Base-by-base conservation (phyloP, 2,888 invertebrate species). In the Sphaeridia pumilis region DNA sequence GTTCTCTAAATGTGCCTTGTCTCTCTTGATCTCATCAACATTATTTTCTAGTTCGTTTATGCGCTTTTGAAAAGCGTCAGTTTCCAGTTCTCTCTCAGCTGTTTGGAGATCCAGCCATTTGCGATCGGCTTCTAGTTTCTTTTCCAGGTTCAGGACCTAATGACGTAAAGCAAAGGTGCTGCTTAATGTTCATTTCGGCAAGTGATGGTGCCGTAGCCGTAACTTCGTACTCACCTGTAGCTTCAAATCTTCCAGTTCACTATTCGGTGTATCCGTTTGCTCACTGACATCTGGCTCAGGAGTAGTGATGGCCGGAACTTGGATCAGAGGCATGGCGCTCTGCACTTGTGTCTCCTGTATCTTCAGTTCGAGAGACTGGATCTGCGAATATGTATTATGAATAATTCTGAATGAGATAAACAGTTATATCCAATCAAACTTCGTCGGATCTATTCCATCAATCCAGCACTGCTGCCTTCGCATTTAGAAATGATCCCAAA, bases 21-120 rank as follows among this genome's bases (percentile, higher is more conserved):
- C 77, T 10, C 75, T 70, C 67, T 83, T 79, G 46, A 78, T 77
- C 41, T 78, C 79, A 57, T 78, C 76, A 31, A 85, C 67, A 55
- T 79, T 79, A 46, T 78, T 77, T 64, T 78, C 76, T 34, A 81
- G 68, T 54, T 73, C 72, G 21, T 72, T 70, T 36, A 87, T 78
- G 65, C 82, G 78, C 63, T 76, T 77, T 59, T 81, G 79, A 68
- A 82, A 85, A 65, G 92, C 90, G 70, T 92, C 92, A 49, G 89
- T 77, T 72, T 94, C 93, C 58, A 78, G 77, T 73, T 94, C 93
- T 53, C 92, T 77, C 72, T 94, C 94, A 43, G 74, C 73, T 7
- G 89, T 86, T 70, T 92, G 92, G 68, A 92, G 89, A 71, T 92
- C 90, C 62, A 92, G 43, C 34, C 58, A 60, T 17, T 54, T 49